phyloP scores from a whole-genome alignment of 2,888 invertebrate species.

The Drosophila stalkeri region DNA sequence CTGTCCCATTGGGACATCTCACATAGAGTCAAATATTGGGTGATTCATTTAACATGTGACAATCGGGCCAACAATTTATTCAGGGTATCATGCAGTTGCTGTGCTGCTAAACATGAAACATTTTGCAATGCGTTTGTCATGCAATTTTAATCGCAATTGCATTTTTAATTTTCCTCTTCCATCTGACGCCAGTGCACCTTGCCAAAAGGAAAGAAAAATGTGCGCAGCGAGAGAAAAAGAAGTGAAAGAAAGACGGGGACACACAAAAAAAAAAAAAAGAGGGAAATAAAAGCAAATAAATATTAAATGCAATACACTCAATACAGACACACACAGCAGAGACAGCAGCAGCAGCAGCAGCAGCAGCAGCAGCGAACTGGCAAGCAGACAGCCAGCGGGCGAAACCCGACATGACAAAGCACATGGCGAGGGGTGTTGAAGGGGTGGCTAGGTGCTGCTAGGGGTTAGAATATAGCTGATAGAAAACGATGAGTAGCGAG shows the following conservation, averaged over 20 bases:
- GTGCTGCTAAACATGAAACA: conserved; percentile 57
- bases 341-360: conserved; percentile 30
- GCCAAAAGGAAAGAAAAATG: conserved; percentile 53
- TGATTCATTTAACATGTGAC: conserved; percentile 39
- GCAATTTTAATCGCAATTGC: conserved; percentile 78
- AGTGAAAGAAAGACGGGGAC: conserved; percentile 11
- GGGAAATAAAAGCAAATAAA: conserved; percentile 75
- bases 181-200: conserved; percentile 58
- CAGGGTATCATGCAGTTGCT: conserved; percentile 21
- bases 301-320: conserved; percentile 81
- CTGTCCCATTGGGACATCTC: conserved; percentile 34
- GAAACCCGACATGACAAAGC: conserved; percentile 21
- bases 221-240: conserved; percentile 29
- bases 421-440: neutral
- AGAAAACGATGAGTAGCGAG: conserved; percentile 20
- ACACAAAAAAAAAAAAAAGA: conserved; percentile 13
- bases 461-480: conserved; percentile 1
- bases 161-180: conserved; percentile 79
- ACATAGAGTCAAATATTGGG: conserved; percentile 6
- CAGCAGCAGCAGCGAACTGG: conserved; percentile 44
- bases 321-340: conserved; percentile 46
- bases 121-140: conserved; percentile 73
- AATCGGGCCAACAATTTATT: conserved; percentile 21
- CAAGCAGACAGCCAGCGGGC: conserved; percentile 50
- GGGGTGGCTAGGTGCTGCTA: neutral